Evolutionary conservation across 1,140 invertebrate genomes (phyloP).

Genomic region (Dinoponera quadriceps): DNA sequence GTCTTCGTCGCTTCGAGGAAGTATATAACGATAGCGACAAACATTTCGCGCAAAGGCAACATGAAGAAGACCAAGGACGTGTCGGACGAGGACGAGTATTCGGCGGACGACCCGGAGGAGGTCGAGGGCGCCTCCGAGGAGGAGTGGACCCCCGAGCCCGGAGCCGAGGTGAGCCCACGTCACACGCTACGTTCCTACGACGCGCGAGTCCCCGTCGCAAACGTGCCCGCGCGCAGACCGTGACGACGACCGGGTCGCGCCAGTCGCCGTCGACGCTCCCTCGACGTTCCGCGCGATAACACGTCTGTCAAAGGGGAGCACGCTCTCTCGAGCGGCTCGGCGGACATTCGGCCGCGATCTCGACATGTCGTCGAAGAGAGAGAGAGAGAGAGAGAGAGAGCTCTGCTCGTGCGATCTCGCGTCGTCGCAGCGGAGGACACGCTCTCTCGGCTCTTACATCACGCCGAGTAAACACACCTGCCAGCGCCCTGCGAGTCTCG

Average conservation of each 20-base stretch:
- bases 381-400: too few relatives aligned
- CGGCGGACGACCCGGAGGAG: slow-evolving; percentile 84
- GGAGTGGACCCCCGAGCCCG: slow-evolving; percentile 82
- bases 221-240: background rate
- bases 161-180: slow-evolving; percentile 78
- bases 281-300: background rate
- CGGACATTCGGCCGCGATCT: background rate
- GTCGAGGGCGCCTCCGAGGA: slow-evolving; percentile 83
- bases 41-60: slow-evolving; percentile 84
- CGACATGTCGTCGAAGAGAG: too few relatives aligned
- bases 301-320: too few relatives aligned
- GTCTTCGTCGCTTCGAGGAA: slow-evolving; percentile 16
- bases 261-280: too few relatives aligned
- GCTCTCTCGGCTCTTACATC: too few relatives aligned
- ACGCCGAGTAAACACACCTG: too few relatives aligned
- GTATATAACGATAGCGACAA: slow-evolving; percentile 62
- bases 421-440: too few relatives aligned
- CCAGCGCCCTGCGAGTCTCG: too few relatives aligned
- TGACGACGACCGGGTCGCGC: too few relatives aligned
- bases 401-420: too few relatives aligned
- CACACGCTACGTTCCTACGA: slow-evolving; percentile 13
- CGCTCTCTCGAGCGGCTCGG: too few relatives aligned
- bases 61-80: slow-evolving; percentile 84
- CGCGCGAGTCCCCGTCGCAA: background rate
- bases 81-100: slow-evolving; percentile 84